A percentile compares a stretch with the other conserved stretches of the same genome.
Conservation (phyloP, 2,113 vertebrate species). For the Actenoides hombroni region DNA sequence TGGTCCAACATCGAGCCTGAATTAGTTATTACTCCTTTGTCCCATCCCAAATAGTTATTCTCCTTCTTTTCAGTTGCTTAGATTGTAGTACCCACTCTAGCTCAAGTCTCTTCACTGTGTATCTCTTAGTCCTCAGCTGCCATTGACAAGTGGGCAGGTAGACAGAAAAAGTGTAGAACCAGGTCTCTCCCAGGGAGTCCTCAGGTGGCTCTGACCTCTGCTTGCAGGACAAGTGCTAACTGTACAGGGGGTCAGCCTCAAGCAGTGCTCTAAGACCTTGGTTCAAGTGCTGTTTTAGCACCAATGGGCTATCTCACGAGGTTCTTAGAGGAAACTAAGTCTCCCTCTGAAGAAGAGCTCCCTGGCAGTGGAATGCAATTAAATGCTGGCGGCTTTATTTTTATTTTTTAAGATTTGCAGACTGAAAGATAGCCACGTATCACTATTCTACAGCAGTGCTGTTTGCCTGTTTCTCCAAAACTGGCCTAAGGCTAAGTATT, state of each 20-base stretch:
- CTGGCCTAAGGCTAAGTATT: background rate
- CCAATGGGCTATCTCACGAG: background rate
- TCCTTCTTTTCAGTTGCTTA: background rate
- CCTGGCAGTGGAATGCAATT: background rate
- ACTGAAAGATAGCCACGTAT: background rate
- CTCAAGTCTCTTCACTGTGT: background rate
- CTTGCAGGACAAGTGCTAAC: background rate
- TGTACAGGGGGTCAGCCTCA: background rate
- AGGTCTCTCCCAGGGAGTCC: background rate
- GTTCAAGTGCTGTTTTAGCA: background rate
- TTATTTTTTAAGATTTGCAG: background rate
- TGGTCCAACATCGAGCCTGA: background rate
- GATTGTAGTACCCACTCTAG: background rate
- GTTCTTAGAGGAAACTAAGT: background rate
- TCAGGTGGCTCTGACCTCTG: background rate
- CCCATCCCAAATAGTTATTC: background rate
- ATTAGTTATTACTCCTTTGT: background rate
- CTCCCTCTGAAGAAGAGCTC: background rate
- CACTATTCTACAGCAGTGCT: background rate
- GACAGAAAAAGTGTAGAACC: background rate
- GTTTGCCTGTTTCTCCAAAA: background rate
- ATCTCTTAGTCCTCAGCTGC: background rate
- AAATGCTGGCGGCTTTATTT: background rate
- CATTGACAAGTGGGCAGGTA: background rate
- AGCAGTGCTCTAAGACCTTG: background rate